Percentiles rank a stretch among this genome's conserved stretches.
Conservation (phyloP, 1,140 invertebrate genomes). For the Polypedilum vanderplanki region DNA sequence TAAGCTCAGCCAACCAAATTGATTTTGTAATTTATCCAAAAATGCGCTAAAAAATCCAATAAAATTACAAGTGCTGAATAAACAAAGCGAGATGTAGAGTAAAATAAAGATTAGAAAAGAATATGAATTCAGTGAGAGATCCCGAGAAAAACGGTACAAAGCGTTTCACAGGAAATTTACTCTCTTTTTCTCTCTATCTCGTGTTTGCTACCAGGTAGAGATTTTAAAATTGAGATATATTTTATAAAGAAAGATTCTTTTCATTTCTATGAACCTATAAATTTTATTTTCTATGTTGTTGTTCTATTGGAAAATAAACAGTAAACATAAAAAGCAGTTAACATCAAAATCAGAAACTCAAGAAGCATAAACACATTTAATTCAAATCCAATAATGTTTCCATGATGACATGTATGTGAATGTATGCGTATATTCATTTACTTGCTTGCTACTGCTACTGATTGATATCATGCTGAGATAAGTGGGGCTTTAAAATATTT, state of each 20-base stretch:
- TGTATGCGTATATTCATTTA: neutral
- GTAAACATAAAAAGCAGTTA: conserved; percentile 10
- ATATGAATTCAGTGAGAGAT: neutral
- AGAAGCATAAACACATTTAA: conserved; percentile 19
- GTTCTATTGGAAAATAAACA: neutral
- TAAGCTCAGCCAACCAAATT: too few relatives aligned
- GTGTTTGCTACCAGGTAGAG: neutral
- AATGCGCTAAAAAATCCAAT: neutral
- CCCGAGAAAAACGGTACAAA: conserved; percentile 9
- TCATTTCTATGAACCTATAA: conserved; percentile 2
- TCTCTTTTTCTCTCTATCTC: neutral
- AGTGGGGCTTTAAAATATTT: neutral
- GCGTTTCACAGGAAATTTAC: neutral
- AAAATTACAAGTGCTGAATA: conserved; percentile 18
- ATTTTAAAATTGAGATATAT: neutral
- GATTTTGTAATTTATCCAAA: too few relatives aligned
- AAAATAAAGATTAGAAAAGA: neutral
- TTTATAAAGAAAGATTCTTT: neutral
- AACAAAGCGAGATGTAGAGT: neutral
- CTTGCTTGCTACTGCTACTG: neutral
- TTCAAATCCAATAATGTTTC: conserved; percentile 13
- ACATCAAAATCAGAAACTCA: conserved; percentile 18
- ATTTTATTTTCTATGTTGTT: neutral
- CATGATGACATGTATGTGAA: neutral
- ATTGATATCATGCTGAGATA: conserved; percentile 18